Conservation (phyloP, 2,888 invertebrate genomes). For the Orthosia incerta region DNA sequence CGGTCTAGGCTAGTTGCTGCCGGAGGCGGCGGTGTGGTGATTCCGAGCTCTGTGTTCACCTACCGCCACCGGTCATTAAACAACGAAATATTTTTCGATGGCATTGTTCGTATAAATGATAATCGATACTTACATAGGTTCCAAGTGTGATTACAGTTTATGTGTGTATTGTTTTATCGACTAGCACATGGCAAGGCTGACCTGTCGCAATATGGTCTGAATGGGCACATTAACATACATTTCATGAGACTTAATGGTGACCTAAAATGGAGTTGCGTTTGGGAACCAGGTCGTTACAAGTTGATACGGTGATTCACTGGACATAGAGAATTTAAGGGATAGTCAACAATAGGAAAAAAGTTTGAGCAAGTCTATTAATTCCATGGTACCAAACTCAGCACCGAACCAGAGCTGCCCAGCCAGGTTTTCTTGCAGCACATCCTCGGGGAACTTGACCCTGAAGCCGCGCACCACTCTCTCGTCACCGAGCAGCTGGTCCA, state of each 20-base stretch:
- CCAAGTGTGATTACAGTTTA: conserved; percentile 5
- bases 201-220: not conserved
- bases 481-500: conserved; percentile 97
- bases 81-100: conserved; percentile 6
- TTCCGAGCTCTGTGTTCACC: not conserved
- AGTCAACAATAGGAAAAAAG: not conserved
- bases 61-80: conserved; percentile 3
- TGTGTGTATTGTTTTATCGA: conserved; percentile 20
- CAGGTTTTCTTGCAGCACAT: conserved; percentile 99
- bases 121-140: conserved; percentile 31
- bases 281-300: not conserved
- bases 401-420: conserved; percentile 99
- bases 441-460: conserved; percentile 99
- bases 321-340: not conserved
- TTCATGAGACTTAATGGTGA: not conserved
- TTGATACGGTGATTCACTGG: not conserved
- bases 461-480: conserved; percentile 98
- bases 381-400: conserved; percentile 93
- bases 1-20: too few species aligned
- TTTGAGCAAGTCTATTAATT: too few species aligned
- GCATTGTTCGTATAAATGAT: conserved; percentile 11
- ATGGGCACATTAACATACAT: conserved; percentile 10
- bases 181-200: conserved; percentile 9
- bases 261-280: not conserved
- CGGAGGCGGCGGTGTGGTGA: not conserved